These are phyloP conservation scores for Octomys mimax DNA, from an alignment of 2,797 vertebrate genomes.

Conservation along the genomic window DNA sequence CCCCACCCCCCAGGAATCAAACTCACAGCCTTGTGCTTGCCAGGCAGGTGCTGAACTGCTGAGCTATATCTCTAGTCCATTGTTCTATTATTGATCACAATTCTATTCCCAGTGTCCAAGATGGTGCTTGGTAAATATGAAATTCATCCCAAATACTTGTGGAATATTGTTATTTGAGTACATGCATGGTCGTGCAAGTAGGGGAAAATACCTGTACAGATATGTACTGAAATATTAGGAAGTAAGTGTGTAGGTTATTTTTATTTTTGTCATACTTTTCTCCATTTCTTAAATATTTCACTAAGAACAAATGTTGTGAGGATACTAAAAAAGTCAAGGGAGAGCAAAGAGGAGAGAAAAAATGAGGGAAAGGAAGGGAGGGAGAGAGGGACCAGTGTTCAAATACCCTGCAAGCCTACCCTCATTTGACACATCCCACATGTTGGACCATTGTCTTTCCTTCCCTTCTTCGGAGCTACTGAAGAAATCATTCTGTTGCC, in stretches of 20 bases:
- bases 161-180: conserved; percentile 15
- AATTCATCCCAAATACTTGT: neutral
- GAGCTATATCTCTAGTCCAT: too few relatives aligned
- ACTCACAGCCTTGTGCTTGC: too few relatives aligned
- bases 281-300: conserved; percentile 41
- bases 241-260: neutral
- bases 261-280: conserved; percentile 3
- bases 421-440: neutral
- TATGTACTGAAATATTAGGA: conserved; percentile 25
- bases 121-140: neutral
- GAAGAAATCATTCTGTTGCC: neutral
- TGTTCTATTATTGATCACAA: neutral
- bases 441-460: neutral
- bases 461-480: neutral
- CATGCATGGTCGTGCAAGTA: conserved; percentile 14
- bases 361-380: too few relatives aligned
- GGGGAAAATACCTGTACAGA: neutral
- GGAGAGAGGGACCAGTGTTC: neutral
- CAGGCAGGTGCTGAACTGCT: too few relatives aligned
- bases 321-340: neutral
- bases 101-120: neutral
- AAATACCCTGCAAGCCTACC: neutral
- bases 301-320: neutral
- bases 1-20: too few relatives aligned
- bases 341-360: too few relatives aligned